Percentiles rank a stretch among this genome's conserved stretches.
Conservation (phyloP, 2,888 invertebrate species). For the Caprella mutica region DNA sequence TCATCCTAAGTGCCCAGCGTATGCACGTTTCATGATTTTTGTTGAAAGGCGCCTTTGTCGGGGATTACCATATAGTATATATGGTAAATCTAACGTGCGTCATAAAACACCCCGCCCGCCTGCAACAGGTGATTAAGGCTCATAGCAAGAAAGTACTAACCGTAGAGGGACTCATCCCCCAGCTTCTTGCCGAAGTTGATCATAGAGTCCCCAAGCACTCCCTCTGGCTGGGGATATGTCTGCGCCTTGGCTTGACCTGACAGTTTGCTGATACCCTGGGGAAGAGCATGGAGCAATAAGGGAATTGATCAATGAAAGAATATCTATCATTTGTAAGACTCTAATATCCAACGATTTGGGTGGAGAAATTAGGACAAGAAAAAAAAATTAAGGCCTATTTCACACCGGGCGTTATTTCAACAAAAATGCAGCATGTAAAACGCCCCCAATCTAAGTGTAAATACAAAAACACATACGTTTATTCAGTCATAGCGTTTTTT, state of each 20-base stretch:
- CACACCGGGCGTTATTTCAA: too few species aligned
- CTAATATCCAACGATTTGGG: conserved; percentile 42
- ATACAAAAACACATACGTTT: too few species aligned
- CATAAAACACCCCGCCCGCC: too few species aligned
- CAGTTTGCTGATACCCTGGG: conserved; percentile 87
- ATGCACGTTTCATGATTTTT: too few species aligned
- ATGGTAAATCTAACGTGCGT: too few species aligned
- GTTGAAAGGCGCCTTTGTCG: background rate
- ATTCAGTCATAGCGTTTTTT: too few species aligned
- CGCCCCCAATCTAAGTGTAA: background rate
- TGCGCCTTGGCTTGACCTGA: conserved; percentile 93
- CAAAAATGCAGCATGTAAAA: background rate
- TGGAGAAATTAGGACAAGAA: conserved; percentile 13
- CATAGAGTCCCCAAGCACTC: conserved; percentile 94
- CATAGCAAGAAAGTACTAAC: conserved; percentile 17
- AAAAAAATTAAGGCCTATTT: background rate
- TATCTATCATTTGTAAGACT: background rate
- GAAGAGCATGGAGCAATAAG: background rate
- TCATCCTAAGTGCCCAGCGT: too few species aligned
- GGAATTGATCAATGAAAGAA: background rate
- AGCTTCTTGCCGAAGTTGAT: conserved; percentile 84
- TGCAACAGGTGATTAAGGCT: too few species aligned
- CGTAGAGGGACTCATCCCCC: conserved; percentile 62
- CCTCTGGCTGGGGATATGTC: conserved; percentile 98
- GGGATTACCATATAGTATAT: too few species aligned